Evolutionary conservation across 2,888 invertebrate species (phyloP).

Genomic region (Mellilla xanthometata): DNA sequence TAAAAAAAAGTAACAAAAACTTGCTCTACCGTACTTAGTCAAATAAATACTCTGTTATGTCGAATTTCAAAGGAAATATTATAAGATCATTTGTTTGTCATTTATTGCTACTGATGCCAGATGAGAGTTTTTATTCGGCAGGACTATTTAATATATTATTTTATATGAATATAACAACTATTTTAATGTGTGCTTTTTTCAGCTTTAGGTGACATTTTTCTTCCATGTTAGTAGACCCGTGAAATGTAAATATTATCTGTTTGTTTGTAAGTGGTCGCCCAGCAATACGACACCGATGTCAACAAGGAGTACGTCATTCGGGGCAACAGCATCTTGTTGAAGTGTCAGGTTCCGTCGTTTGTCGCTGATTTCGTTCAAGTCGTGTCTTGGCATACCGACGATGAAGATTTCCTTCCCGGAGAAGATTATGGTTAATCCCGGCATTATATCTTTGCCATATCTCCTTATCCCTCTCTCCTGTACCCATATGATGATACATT

Average conservation of each 20-base stretch:
- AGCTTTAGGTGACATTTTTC: conserved; percentile 1
- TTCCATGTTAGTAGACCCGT: neutral
- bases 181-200: conserved; percentile 8
- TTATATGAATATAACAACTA: too few relatives aligned
- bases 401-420: conserved; percentile 87
- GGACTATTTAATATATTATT: too few relatives aligned
- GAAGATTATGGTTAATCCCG: conserved; percentile 81
- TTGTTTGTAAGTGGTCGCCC: conserved; percentile 86
- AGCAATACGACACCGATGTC: conserved; percentile 91
- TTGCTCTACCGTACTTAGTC: too few relatives aligned
- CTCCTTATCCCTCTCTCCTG: conserved; percentile 29
- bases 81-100: too few relatives aligned
- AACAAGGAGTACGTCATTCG: conserved; percentile 93
- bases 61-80: too few relatives aligned
- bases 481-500: conserved; percentile 5
- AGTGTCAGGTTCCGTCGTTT: conserved; percentile 93
- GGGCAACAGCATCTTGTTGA: conserved; percentile 90
- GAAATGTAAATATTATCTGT: conserved; percentile 11
- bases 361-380: conserved; percentile 93
- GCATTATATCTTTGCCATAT: conserved; percentile 20
- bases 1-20: too few relatives aligned
- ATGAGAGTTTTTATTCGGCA: too few relatives aligned
- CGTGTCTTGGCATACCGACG: conserved; percentile 90
- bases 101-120: too few relatives aligned
- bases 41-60: too few relatives aligned